These are phyloP conservation scores for Maylandia zebra DNA, from an alignment of 2,113 vertebrate genomes.

Conservation along the genomic window DNA sequence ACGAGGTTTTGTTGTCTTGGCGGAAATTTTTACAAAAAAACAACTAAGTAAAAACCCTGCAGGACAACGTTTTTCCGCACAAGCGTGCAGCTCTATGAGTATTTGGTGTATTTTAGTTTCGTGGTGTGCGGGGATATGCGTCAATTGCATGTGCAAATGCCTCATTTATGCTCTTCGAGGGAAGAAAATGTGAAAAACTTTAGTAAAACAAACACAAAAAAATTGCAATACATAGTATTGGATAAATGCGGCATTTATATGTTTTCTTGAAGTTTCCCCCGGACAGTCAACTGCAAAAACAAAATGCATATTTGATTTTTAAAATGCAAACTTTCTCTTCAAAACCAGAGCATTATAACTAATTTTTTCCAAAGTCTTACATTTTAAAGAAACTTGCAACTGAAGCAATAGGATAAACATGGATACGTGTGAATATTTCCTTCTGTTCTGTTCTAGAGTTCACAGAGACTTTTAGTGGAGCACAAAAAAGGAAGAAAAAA, in stretches of 20 bases:
- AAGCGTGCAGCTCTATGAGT: fast-evolving
- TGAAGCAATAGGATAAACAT: neutral
- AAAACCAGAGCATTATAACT: neutral
- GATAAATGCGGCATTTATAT: neutral
- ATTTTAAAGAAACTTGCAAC: neutral
- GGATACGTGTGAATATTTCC: neutral
- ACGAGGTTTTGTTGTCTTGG: neutral
- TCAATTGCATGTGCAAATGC: neutral
- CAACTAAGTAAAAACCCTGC: neutral
- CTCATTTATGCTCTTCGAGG: neutral
- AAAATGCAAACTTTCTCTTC: neutral
- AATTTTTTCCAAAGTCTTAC: neutral
- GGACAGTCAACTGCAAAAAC: neutral
- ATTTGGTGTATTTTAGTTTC: neutral
- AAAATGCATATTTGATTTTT: neutral
- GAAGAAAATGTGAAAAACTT: neutral
- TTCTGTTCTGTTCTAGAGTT: neutral
- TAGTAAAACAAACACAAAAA: neutral
- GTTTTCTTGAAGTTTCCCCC: neutral
- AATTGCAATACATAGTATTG: too few relatives aligned
- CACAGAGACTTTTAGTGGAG: neutral
- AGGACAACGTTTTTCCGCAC: neutral
- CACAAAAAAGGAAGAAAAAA: neutral
- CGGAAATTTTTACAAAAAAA: neutral
- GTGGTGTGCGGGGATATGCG: neutral